A percentile compares a stretch with the other conserved stretches of the same genome.
phyloP scores from a whole-genome alignment of 2,113 vertebrate genomes.

The Protomyctophum bolini region DNA sequence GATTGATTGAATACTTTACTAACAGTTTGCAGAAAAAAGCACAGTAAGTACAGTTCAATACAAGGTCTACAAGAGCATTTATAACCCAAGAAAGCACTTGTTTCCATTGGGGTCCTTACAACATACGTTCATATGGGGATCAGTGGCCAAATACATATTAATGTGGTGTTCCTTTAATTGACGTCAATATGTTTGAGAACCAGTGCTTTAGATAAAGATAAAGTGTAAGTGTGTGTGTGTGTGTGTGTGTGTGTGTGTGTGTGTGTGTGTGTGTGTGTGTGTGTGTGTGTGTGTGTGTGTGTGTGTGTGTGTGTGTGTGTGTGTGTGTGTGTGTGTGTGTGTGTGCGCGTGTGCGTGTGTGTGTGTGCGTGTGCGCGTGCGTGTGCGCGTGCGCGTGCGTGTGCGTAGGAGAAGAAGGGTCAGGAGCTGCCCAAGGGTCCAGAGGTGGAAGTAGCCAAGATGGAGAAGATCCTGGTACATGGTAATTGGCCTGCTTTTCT shows the following conservation, averaged over 20 bases:
- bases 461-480: constrained; percentile 88
- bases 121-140: too few species aligned
- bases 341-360: constrained; percentile 4
- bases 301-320: constrained; percentile 21
- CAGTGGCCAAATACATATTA: too few species aligned
- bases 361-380: constrained; percentile 1
- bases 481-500: not conserved
- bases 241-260: constrained; percentile 9
- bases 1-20: too few species aligned
- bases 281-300: constrained; percentile 18
- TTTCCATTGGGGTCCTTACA: too few species aligned
- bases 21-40: too few species aligned
- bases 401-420: constrained; percentile 86
- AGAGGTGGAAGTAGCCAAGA: constrained; percentile 87
- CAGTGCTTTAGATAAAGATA: too few species aligned
- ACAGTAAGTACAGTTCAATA: too few species aligned
- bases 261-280: constrained; percentile 5
- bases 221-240: not conserved
- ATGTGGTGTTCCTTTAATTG: too few species aligned
- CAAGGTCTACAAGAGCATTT: too few species aligned
- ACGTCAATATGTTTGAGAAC: too few species aligned
- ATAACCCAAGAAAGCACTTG: too few species aligned
- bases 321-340: constrained; percentile 5
- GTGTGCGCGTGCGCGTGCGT: constrained; percentile 25
- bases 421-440: constrained; percentile 85